Percentiles rank a stretch among this genome's conserved stretches.
These are phyloP conservation scores for Crioceris asparagi DNA, from an alignment of 2,888 invertebrate species.

Conservation along the genomic window DNA sequence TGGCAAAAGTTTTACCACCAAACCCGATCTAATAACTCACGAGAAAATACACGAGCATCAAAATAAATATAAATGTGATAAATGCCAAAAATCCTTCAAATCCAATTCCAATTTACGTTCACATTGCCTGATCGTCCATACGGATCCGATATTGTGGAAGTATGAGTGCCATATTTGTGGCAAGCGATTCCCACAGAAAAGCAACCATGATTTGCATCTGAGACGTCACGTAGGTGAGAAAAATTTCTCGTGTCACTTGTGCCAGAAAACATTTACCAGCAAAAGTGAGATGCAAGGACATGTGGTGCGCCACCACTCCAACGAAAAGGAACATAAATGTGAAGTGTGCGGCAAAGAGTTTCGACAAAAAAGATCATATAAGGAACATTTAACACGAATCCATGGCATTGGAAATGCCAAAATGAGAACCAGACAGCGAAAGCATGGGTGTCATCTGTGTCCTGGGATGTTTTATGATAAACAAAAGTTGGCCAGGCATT, in stretches of 20 bases:
- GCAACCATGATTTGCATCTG: conserved; percentile 25
- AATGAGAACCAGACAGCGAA: conserved; percentile 30
- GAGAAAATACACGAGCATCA: conserved; percentile 27
- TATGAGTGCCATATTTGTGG: conserved; percentile 23
- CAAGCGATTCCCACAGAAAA: conserved; percentile 27
- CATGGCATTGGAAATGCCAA: conserved; percentile 35
- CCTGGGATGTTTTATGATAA: conserved; percentile 34
- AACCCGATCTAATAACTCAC: conserved; percentile 27
- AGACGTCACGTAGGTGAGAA: conserved; percentile 25
- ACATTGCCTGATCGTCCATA: conserved; percentile 28
- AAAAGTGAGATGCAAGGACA: conserved; percentile 25
- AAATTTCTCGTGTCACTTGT: conserved; percentile 24
- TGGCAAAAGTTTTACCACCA: conserved; percentile 36
- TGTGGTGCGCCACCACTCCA: conserved; percentile 23
- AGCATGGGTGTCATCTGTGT: conserved; percentile 27
- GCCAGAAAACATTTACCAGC: conserved; percentile 24
- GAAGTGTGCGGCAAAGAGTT: conserved; percentile 43
- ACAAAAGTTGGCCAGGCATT: conserved; percentile 26
- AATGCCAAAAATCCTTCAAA: conserved; percentile 28
- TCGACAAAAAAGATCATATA: conserved; percentile 30
- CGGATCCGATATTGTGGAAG: conserved; percentile 28
- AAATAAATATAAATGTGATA: conserved; percentile 26
- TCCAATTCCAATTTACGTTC: conserved; percentile 26
- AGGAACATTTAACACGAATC: conserved; percentile 43
- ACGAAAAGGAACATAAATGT: conserved; percentile 31